Percentiles rank a stretch among this genome's conserved stretches.
phyloP scores from a whole-genome alignment of 2,888 invertebrate genomes.

The Cerastis leucographa region DNA sequence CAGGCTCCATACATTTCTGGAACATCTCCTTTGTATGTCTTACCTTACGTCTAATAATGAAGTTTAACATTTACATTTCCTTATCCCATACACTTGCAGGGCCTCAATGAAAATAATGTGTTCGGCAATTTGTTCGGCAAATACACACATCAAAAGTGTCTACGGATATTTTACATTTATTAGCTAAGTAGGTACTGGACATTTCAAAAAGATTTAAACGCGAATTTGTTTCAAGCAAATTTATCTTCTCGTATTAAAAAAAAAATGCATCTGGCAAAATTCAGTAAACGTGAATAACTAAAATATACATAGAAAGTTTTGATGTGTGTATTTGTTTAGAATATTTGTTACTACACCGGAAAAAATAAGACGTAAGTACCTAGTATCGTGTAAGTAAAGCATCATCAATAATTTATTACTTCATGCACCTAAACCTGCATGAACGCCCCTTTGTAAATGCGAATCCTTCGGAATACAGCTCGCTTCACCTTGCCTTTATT shows the following conservation, averaged over 20 bases:
- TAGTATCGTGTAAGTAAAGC: constrained; percentile 7
- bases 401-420: constrained; percentile 9
- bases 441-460: constrained; percentile 24
- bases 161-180: no score
- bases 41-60: not conserved
- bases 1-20: no score
- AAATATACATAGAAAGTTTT: no score
- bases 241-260: no score
- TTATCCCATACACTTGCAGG: not conserved
- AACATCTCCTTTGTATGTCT: not conserved
- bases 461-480: not conserved
- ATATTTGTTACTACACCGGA: not conserved
- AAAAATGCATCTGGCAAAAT: no score
- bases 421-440: constrained; percentile 3
- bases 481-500: constrained; percentile 13
- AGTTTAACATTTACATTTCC: not conserved
- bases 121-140: not conserved
- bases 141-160: not conserved
- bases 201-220: no score
- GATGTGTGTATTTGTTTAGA: no score
- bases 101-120: constrained; percentile 7
- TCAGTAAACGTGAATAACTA: no score
- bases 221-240: no score
- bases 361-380: not conserved
- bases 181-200: no score